phyloP scores from a whole-genome alignment of 2,888 invertebrate genomes.

The Colostygia pectinataria region DNA sequence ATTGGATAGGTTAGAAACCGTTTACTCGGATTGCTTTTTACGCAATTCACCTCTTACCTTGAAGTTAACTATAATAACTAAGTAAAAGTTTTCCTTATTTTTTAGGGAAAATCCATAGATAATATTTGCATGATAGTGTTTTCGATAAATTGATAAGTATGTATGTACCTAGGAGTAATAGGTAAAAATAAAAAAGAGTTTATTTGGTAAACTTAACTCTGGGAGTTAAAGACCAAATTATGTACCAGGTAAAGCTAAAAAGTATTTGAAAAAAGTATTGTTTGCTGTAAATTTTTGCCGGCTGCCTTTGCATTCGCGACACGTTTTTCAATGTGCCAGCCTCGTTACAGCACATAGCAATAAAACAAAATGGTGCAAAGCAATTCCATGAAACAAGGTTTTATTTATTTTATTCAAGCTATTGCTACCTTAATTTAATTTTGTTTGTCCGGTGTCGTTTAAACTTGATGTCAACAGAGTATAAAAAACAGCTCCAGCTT shows the following conservation, averaged over 20 bases:
- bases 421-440: not conserved
- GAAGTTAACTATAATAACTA: conserved; percentile 14
- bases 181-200: no score
- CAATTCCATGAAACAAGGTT: conserved; percentile 12
- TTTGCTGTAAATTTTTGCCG: conserved; percentile 16
- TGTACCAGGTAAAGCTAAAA: no score
- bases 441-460: no score
- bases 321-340: conserved; percentile 21
- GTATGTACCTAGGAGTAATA: no score
- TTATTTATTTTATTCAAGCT: not conserved
- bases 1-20: conserved; percentile 24
- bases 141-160: no score
- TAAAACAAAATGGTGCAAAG: conserved; percentile 15
- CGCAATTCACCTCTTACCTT: conserved; percentile 30
- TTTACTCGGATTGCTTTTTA: conserved; percentile 25
- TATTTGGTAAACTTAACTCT: no score
- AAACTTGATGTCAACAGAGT: no score
- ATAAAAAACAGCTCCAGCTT: no score
- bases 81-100: conserved; percentile 22
- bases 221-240: no score
- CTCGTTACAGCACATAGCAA: conserved; percentile 20
- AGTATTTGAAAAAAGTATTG: not conserved
- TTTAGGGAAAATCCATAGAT: conserved; percentile 4
- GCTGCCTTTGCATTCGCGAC: conserved; percentile 13
- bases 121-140: conserved; percentile 21